Percentiles rank a stretch among this genome's conserved stretches.
These are phyloP conservation scores for Chascanopsetta lugubris DNA, from an alignment of 2,113 vertebrate species.

Conservation along the genomic window DNA sequence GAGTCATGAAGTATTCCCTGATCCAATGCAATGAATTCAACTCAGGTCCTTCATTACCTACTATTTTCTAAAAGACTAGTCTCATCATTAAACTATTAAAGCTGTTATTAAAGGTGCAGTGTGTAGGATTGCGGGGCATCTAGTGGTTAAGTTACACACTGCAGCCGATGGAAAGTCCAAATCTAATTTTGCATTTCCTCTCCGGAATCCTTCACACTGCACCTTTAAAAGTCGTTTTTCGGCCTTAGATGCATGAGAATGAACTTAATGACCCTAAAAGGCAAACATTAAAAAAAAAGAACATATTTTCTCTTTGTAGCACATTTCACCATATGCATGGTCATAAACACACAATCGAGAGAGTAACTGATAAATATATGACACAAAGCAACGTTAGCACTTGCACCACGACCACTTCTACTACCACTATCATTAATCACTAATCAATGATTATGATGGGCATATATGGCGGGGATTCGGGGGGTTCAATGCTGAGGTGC, in stretches of 20 bases:
- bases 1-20: constrained; percentile 55
- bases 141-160: too few relatives aligned
- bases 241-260: constrained; percentile 25
- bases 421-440: constrained; percentile 67
- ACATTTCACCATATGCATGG: constrained; percentile 79
- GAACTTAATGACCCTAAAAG: constrained; percentile 25
- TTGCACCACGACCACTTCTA: constrained; percentile 59
- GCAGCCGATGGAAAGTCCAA: too few relatives aligned
- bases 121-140: too few relatives aligned
- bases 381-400: constrained; percentile 67
- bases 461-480: constrained; percentile 51
- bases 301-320: constrained; percentile 31
- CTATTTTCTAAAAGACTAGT: not conserved
- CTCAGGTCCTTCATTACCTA: constrained; percentile 3
- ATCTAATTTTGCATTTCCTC: too few relatives aligned
- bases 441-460: constrained; percentile 60
- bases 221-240: too few relatives aligned
- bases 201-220: too few relatives aligned
- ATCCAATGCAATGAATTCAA: constrained; percentile 38
- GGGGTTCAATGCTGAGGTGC: constrained; percentile 51
- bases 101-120: too few relatives aligned
- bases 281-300: constrained; percentile 39
- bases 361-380: constrained; percentile 60
- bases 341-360: constrained; percentile 68
- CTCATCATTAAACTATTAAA: constrained; percentile 14